Evolutionary conservation across 1,140 invertebrate genomes (phyloP).

Genomic region (Zaprionus davidi): DNA sequence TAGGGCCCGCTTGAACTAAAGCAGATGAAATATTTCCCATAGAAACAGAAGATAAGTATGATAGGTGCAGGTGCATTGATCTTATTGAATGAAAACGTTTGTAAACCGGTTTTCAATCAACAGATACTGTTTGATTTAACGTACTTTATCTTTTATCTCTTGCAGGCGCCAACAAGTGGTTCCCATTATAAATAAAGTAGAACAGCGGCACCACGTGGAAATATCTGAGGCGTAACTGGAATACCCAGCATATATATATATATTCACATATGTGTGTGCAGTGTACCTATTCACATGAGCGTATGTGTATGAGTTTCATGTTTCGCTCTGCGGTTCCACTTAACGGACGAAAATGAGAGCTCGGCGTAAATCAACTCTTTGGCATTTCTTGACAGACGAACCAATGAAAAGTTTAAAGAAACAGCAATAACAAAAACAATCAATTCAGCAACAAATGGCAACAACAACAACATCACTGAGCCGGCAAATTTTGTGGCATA

Average conservation of each 20-base stretch:
- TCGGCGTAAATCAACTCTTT: slow-evolving; percentile 30
- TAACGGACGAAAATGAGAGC: slow-evolving; percentile 2
- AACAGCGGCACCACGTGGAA: neutral
- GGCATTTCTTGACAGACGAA: slow-evolving; percentile 21
- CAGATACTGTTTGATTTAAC: neutral
- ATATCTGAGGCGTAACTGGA: neutral
- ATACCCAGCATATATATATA: neutral
- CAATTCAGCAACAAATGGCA: slow-evolving; percentile 46
- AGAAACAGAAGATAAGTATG: neutral
- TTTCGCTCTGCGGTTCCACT: neutral
- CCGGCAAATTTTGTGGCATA: slow-evolving; percentile 52
- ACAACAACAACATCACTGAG: slow-evolving; percentile 31
- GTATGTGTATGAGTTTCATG: neutral
- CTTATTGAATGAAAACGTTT: neutral
- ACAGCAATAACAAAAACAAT: slow-evolving; percentile 13
- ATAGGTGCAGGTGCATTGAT: slow-evolving; percentile 32
- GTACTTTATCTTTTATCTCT: neutral
- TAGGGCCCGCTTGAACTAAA: neutral
- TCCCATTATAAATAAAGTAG: neutral
- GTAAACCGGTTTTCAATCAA: neutral
- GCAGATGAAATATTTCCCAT: neutral
- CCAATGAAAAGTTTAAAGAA: slow-evolving; percentile 10
- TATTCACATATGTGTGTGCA: too few relatives aligned
- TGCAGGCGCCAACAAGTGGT: neutral
- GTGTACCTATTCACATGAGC: neutral